Conservation (phyloP, 2,888 invertebrate genomes). For the Stenichneumon culpator region DNA sequence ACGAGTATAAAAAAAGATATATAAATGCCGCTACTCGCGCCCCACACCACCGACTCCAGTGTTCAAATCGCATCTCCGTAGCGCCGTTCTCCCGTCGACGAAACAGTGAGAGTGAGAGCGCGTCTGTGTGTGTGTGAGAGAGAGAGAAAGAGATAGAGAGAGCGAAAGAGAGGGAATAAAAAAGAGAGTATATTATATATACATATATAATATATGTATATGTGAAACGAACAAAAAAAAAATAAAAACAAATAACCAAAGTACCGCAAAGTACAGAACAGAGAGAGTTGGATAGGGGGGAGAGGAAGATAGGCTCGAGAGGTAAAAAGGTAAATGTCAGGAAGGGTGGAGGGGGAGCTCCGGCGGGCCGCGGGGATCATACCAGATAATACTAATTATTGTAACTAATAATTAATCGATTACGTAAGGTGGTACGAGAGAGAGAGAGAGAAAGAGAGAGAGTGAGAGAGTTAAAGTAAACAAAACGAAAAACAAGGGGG, state of each 20-base stretch:
- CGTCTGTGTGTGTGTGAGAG: slow-evolving; percentile 50
- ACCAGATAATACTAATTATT: slow-evolving; percentile 81
- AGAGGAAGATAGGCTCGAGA: slow-evolving; percentile 67
- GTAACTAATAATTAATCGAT: slow-evolving; percentile 80
- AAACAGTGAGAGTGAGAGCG: slow-evolving; percentile 61
- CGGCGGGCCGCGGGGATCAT: slow-evolving; percentile 80
- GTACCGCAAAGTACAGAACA: slow-evolving; percentile 51
- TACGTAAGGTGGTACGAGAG: slow-evolving; percentile 67
- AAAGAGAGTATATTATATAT: slow-evolving; percentile 20
- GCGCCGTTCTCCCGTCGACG: slow-evolving; percentile 72
- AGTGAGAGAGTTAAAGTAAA: slow-evolving; percentile 47
- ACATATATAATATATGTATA: slow-evolving; percentile 6
- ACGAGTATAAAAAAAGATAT: slow-evolving; percentile 46
- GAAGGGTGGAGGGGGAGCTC: slow-evolving; percentile 71
- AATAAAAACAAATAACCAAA: slow-evolving; percentile 28
- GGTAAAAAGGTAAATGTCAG: slow-evolving; percentile 61
- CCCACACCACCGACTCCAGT: slow-evolving; percentile 85
- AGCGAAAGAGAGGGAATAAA: slow-evolving; percentile 29
- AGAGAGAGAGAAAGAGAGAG: slow-evolving; percentile 45
- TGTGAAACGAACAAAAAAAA: slow-evolving; percentile 28
- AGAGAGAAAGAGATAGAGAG: slow-evolving; percentile 13
- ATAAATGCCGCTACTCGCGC: slow-evolving; percentile 75
- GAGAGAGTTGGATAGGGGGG: slow-evolving; percentile 33
- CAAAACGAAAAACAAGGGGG: not conserved
- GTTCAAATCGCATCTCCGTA: slow-evolving; percentile 82